Conservation (phyloP, 1,140 invertebrate genomes). For the Drosophila asahinai region DNA sequence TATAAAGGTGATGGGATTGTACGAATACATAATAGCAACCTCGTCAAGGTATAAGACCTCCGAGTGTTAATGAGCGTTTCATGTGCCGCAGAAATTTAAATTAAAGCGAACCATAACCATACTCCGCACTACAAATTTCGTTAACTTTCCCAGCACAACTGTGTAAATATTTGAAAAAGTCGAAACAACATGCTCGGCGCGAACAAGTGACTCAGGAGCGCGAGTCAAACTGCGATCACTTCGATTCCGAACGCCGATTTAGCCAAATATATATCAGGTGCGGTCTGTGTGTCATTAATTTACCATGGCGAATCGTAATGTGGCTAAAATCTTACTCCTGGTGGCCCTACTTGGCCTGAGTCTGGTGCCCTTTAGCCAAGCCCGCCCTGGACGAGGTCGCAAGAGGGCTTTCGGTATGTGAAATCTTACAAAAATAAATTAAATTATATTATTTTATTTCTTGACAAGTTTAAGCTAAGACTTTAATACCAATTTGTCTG, state of each 20-base stretch:
- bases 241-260: constrained; percentile 18
- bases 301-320: constrained; percentile 41
- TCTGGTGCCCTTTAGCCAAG: constrained; percentile 38
- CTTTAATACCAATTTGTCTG: too few species aligned
- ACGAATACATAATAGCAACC: background rate
- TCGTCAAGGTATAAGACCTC: constrained; percentile 7
- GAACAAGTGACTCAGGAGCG: constrained; percentile 33
- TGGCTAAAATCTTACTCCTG: constrained; percentile 35
- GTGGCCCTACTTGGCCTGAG: constrained; percentile 31
- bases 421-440: background rate
- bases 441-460: background rate
- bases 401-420: constrained; percentile 60
- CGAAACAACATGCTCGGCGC: constrained; percentile 45
- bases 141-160: constrained; percentile 46
- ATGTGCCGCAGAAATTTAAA: constrained; percentile 52
- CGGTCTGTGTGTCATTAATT: background rate
- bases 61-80: constrained; percentile 39
- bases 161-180: constrained; percentile 56
- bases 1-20: background rate
- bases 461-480: background rate
- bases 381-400: constrained; percentile 44
- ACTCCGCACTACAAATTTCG: constrained; percentile 8
- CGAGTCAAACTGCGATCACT: constrained; percentile 14
- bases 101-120: constrained; percentile 46
- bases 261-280: constrained; percentile 11